A percentile compares a stretch with the other conserved stretches of the same genome.
Conservation (phyloP, 1,140 invertebrate genomes). For the Orchesella cincta region DNA sequence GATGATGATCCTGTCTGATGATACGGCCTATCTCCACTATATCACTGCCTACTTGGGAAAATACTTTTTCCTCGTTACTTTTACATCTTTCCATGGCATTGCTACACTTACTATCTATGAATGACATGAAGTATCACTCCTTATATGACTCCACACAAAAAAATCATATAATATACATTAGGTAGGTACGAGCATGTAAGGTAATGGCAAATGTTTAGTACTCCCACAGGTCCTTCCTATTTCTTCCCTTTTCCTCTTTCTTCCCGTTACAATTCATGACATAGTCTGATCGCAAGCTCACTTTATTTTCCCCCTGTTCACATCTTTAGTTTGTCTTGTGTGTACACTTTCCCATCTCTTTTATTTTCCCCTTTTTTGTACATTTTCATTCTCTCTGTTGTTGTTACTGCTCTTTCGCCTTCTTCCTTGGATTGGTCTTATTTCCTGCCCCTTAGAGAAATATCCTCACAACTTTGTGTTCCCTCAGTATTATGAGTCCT, state of each 20-base stretch:
- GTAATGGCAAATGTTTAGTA: conserved; percentile 13
- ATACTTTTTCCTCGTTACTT: neutral
- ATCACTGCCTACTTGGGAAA: neutral
- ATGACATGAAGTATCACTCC: neutral
- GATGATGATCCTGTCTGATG: conserved; percentile 11
- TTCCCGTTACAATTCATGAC: conserved; percentile 6
- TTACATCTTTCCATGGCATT: neutral
- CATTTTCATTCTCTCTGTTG: neutral
- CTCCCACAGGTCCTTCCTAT: conserved; percentile 25
- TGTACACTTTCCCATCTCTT: neutral
- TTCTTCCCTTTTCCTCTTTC: neutral
- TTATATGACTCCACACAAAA: neutral
- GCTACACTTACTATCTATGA: neutral
- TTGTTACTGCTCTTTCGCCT: neutral
- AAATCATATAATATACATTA: neutral
- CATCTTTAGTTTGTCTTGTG: neutral
- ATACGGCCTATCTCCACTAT: conserved; percentile 10
- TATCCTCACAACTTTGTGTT: neutral
- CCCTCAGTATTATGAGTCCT: neutral
- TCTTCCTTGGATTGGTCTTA: conserved; percentile 1
- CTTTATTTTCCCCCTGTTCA: conserved; percentile 14
- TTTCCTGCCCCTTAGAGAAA: conserved; percentile 12
- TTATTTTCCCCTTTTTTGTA: neutral
- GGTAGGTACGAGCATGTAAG: no score
- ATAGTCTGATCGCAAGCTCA: neutral